These are phyloP conservation scores for Orius insidiosus DNA, from an alignment of 1,140 invertebrate species.

Conservation along the genomic window DNA sequence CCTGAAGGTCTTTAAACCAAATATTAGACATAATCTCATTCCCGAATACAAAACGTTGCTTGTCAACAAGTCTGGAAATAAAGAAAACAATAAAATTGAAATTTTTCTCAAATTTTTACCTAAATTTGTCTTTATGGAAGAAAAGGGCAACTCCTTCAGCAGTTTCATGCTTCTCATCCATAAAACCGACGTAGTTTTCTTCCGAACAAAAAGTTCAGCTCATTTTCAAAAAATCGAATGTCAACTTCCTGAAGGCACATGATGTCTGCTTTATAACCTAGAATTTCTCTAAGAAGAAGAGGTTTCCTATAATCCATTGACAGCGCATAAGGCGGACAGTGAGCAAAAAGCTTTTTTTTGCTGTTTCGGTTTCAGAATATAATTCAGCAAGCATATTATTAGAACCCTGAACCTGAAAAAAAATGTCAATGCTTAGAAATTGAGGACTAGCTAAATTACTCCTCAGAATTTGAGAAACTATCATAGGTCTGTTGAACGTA, in stretches of 20 bases:
- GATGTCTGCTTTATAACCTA: conserved; percentile 75
- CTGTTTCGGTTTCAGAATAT: conserved; percentile 67
- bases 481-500: conserved; percentile 59
- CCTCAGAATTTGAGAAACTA: conserved; percentile 50
- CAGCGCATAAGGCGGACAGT: conserved; percentile 62
- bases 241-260: conserved; percentile 90
- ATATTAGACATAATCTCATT: no score
- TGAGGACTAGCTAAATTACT: conserved; percentile 18
- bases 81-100: background rate
- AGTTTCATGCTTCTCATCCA: conserved; percentile 51
- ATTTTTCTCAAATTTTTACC: conserved; percentile 8
- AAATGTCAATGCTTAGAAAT: background rate
- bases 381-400: conserved; percentile 75
- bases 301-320: conserved; percentile 72
- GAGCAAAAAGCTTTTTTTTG: conserved; percentile 52
- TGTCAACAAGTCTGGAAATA: background rate
- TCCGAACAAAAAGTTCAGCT: conserved; percentile 44
- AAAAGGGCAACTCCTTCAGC: conserved; percentile 52
- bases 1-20: no score
- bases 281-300: conserved; percentile 63
- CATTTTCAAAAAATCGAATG: conserved; percentile 50
- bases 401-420: conserved; percentile 61
- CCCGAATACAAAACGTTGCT: no score
- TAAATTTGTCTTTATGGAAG: conserved; percentile 12
- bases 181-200: conserved; percentile 39